Evolutionary conservation across 2,888 invertebrate species (phyloP).

Genomic region (Sympetrum striolatum): DNA sequence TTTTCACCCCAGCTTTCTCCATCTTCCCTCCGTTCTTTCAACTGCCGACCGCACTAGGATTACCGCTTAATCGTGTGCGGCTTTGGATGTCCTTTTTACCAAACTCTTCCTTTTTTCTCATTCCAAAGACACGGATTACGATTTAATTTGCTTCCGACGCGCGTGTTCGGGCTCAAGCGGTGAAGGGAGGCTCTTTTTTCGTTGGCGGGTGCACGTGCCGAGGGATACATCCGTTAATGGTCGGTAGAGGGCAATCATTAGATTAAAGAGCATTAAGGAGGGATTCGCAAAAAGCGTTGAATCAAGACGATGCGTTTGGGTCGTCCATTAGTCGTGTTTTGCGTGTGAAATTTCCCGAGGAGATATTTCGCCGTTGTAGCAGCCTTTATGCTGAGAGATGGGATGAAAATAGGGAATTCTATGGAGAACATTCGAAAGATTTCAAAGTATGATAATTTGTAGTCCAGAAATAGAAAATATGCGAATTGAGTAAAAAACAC

Average conservation of each 20-base stretch:
- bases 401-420: too few species aligned
- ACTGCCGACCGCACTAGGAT: constrained; percentile 6
- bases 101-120: neutral
- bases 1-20: neutral
- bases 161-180: neutral
- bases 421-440: too few species aligned
- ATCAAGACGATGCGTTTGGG: too few species aligned
- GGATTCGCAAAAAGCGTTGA: too few species aligned
- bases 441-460: too few species aligned
- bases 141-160: neutral
- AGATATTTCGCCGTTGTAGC: too few species aligned
- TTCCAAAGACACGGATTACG: neutral
- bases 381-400: too few species aligned
- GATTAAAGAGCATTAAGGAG: neutral
- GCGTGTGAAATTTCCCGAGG: too few species aligned
- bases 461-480: too few species aligned
- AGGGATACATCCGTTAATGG: neutral
- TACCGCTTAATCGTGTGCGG: neutral
- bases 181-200: neutral
- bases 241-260: neutral
- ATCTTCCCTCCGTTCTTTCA: neutral
- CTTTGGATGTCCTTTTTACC: neutral
- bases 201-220: neutral
- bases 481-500: too few species aligned
- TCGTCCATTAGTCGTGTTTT: too few species aligned